Evolutionary conservation across 2,888 invertebrate species (phyloP), one percentile per base, ranked within the genome.

Genomic region (Hypsopygia costalis): DNA sequence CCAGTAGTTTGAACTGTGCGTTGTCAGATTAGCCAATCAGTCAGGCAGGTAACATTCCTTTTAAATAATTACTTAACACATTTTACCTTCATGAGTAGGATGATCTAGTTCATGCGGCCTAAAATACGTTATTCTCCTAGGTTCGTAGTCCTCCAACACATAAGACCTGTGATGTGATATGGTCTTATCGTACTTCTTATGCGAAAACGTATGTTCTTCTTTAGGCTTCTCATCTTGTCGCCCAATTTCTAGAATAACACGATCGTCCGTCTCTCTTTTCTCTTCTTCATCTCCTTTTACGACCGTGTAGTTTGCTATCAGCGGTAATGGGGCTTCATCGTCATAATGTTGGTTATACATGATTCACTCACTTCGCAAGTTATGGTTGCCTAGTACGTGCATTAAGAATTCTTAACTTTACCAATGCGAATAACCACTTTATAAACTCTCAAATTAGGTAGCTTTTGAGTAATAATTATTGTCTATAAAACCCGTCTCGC

Each of bases 101-200:
- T 58, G 57, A 1, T 85, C 87, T 47, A 83, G 51, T 38, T 87
- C 86, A 48, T 86, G 78, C 0, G 83, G 72, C 42, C 86, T 71
- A 42, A 79, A 86, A 44, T 76, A 83, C 0, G 68, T 70, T 0
- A 81, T 62, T 35, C 77, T 62, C 20, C 71, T 66, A 0, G 82
- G 82, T 45, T 83, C 86, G 47, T 80, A 86, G 43, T 86, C 83
- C n/a, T 88, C 86, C 29, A 88, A 51, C 41, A 87, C 79, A 43
- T 87, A 88, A 1, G 88, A 82, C 35, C 87, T 69, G 43, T 82
- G 88, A 48, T 89, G 87, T 0, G 88, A 81, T 48, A 81, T 89
- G 0, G 88, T 89, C 51, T 88, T 89, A 41, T 89, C 89, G 39
- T 89, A 89, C 49, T 89, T 89, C 61, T 89, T 89, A 44, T 89